Conservation (phyloP, 2,113 vertebrate genomes). For the Calypte anna region DNA sequence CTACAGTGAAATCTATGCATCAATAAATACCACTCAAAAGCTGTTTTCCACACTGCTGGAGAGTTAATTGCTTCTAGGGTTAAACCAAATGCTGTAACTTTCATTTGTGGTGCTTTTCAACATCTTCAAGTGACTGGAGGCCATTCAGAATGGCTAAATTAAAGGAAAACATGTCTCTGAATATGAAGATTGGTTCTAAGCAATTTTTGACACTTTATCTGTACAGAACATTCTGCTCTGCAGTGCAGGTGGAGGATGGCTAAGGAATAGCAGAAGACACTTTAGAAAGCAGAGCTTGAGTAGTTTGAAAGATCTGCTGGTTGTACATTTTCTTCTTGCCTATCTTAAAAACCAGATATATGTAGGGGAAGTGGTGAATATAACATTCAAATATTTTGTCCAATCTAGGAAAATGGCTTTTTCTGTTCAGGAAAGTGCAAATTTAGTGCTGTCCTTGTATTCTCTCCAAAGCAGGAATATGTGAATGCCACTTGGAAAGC, state of each 20-base stretch:
- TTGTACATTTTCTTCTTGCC: neutral
- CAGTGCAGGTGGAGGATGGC: neutral
- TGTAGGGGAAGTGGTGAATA: neutral
- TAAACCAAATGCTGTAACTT: constrained; percentile 68
- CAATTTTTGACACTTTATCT: constrained; percentile 39
- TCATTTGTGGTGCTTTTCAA: constrained; percentile 66
- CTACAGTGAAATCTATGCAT: constrained; percentile 78
- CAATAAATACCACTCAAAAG: constrained; percentile 78
- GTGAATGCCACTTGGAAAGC: neutral
- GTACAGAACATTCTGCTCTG: constrained; percentile 3
- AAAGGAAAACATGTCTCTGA: constrained; percentile 26
- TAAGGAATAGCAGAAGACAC: neutral
- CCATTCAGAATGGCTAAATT: constrained; percentile 20
- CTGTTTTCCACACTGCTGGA: constrained; percentile 75
- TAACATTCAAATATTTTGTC: neutral
- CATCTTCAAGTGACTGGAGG: constrained; percentile 14
- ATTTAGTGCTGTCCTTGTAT: neutral
- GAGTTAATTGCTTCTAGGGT: constrained; percentile 77
- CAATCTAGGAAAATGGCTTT: neutral
- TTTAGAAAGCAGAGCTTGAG: neutral
- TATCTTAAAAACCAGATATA: neutral
- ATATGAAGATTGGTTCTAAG: neutral
- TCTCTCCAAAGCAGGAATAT: neutral
- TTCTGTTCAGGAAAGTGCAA: neutral
- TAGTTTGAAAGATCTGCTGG: neutral